These are phyloP conservation scores for Trachelus stipa DNA, from an alignment of 2,888 invertebrate genomes.

Conservation along the genomic window DNA sequence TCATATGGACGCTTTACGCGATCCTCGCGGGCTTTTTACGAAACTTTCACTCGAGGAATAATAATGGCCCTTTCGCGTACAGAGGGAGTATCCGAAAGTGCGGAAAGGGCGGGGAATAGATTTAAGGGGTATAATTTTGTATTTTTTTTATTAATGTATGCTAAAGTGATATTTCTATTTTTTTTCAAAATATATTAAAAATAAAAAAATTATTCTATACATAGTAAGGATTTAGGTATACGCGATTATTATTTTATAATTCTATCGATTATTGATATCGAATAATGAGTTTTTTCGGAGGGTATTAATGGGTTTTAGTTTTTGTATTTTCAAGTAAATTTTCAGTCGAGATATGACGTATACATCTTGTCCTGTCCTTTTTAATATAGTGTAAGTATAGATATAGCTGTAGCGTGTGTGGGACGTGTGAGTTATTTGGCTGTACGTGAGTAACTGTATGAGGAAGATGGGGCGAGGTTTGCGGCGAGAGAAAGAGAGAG, in stretches of 20 bases:
- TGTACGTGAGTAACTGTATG: neutral
- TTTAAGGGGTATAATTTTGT: neutral
- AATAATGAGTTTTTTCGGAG: neutral
- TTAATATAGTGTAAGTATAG: slow-evolving; percentile 44
- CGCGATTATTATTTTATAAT: neutral
- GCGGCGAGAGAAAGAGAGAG: slow-evolving; percentile 17
- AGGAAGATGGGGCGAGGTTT: neutral
- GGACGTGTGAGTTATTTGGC: neutral
- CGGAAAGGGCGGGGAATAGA: too few species aligned
- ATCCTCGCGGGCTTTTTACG: slow-evolving; percentile 33
- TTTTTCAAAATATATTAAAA: too few species aligned
- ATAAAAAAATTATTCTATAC: neutral
- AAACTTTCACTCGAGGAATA: neutral
- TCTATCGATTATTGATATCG: neutral
- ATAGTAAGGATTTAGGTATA: neutral
- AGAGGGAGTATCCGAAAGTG: neutral
- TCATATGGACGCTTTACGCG: slow-evolving; percentile 29
- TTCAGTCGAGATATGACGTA: neutral
- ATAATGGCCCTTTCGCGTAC: neutral
- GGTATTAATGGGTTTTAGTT: neutral
- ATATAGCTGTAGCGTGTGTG: neutral
- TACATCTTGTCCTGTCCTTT: slow-evolving; percentile 52
- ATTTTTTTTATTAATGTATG: neutral
- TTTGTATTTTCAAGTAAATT: neutral
- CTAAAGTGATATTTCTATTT: neutral